These are phyloP conservation scores for Axis porcinus DNA, from an alignment of 2,113 vertebrate genomes.

Conservation along the genomic window DNA sequence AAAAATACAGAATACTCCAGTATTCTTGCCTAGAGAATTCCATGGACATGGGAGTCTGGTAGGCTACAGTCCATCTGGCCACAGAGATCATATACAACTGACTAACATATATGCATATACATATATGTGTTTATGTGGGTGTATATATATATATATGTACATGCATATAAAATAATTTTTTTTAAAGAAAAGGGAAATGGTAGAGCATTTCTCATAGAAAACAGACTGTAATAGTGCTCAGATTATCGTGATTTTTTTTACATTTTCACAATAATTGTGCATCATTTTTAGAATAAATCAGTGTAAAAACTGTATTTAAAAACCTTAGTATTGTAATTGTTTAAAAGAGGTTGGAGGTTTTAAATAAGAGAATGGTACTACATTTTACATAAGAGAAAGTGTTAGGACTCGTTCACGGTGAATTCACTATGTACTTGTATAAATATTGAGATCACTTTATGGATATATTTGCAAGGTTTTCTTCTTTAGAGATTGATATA, in stretches of 20 bases:
- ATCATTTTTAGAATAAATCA: background rate
- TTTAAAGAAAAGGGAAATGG: background rate
- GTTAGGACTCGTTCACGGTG: background rate
- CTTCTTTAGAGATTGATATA: background rate
- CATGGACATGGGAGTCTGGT: background rate
- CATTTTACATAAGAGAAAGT: background rate
- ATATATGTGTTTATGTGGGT: background rate
- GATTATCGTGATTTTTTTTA: background rate
- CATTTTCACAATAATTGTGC: background rate
- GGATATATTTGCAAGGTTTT: background rate
- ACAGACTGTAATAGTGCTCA: background rate
- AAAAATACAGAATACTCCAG: background rate
- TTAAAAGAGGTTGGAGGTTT: background rate
- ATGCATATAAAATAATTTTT: background rate
- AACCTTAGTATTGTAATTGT: background rate
- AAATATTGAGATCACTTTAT: background rate
- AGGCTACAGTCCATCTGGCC: background rate
- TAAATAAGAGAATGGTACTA: background rate
- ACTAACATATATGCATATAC: background rate
- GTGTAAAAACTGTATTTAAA: background rate
- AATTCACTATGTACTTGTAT: background rate
- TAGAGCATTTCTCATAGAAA: background rate
- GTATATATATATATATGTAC: background rate
- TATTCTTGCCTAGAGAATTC: background rate
- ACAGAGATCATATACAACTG: background rate